These are phyloP conservation scores for Pocillopora verrucosa DNA, from an alignment of 64 coral and sea anemone genomes.

Conservation along the genomic window DNA sequence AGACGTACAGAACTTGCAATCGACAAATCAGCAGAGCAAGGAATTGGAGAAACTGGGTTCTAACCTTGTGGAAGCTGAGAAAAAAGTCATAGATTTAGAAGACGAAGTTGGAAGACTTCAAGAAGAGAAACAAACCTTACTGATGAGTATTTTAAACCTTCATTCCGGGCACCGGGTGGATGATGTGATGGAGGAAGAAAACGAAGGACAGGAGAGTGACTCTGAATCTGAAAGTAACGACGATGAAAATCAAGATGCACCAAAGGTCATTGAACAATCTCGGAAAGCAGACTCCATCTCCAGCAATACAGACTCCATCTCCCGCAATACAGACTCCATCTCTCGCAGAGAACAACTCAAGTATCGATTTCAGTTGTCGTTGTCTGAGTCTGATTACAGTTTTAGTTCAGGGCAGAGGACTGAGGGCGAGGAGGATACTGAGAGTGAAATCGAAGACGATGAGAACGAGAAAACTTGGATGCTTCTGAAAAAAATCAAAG, in stretches of 20 bases:
- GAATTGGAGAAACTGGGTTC: conserved; percentile 71
- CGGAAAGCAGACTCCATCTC: not conserved
- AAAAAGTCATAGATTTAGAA: conserved; percentile 78
- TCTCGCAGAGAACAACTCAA: conserved; percentile 39
- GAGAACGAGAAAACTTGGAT: not conserved
- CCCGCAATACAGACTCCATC: not conserved
- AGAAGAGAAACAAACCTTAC: conserved; percentile 74
- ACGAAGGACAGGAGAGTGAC: conserved; percentile 12
- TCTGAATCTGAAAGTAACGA: conserved; percentile 19
- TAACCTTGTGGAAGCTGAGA: conserved; percentile 81
- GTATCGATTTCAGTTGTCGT: conserved; percentile 40
- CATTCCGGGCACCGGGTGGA: conserved; percentile 57
- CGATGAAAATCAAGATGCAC: conserved; percentile 14
- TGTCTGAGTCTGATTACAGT: conserved; percentile 54
- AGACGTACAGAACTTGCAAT: conserved; percentile 66
- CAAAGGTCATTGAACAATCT: conserved; percentile 24
- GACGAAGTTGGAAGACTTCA: conserved; percentile 81
- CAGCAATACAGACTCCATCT: not conserved
- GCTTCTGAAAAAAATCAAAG: conserved; percentile 8
- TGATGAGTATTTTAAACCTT: conserved; percentile 83
- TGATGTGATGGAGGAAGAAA: conserved; percentile 19
- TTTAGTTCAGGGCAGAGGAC: conserved; percentile 21
- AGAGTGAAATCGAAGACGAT: conserved; percentile 18
- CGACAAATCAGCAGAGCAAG: conserved; percentile 49
- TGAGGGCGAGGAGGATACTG: conserved; percentile 47